Base-by-base conservation (phyloP, 2,888 invertebrate genomes). In the Cheilosia soror region DNA sequence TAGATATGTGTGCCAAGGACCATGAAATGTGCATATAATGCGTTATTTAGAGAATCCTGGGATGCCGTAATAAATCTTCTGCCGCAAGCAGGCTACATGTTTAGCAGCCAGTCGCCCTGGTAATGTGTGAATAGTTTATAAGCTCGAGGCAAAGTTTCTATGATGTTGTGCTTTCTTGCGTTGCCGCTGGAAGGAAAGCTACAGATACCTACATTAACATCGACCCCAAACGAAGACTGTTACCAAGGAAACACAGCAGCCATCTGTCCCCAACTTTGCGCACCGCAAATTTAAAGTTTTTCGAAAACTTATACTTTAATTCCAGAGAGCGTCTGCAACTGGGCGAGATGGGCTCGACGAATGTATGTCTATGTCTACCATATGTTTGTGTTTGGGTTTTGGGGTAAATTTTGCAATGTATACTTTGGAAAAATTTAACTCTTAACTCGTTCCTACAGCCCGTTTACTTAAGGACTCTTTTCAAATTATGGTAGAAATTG, bases 1-100 rank as follows among this genome's bases (percentile, higher is more conserved):
- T 11, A 3, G 9, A 25, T 66, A 25, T 65, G 57, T 78, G 81
- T 42, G 42, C 62, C 69, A 71, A 80, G 55, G 65, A 84, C 75
- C 65, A 72, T 81, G 66, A 81, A 85, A 85, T 85, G 81, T 85
- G 80, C 81, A 77, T 85, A 81, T 76, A 66, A 81, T 81, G 81
- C 66, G 85, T 85, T 81, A 81, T 81, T 76, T 85, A 81, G 58
- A 65, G 62, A 80, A 69, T 47, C 42, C 57, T 60, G 33, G 25
- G 55, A 62, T 71, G 55, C 33, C 31, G 71, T 85, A 80, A 80
- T 84, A 76, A 85, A 81, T 85, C 71, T 62, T 63, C 11, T 58
- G 60, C 33, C 65, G 40, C 55, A 85, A 66, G 71, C 71, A 69
- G 33, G 25, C 65, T 69, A 71, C 71, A 81, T 71, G 53, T 37